Percentiles rank a stretch among this genome's conserved stretches.
Evolutionary conservation across 23 tunicate species (phyloP).

Genomic region (Ascidia mentula): DNA sequence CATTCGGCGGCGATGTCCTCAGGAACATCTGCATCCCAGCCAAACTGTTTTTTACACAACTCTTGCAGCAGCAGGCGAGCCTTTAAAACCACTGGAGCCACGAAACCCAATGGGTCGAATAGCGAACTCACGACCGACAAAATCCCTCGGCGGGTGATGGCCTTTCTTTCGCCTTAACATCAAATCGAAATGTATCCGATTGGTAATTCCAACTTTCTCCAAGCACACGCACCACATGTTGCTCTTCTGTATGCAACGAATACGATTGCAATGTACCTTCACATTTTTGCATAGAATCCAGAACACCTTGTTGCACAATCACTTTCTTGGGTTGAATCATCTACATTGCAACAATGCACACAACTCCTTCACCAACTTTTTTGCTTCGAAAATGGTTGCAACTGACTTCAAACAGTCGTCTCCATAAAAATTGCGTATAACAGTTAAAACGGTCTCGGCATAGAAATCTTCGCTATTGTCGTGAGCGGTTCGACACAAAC

Average conservation of each 20-base stretch:
- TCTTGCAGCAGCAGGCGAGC: constrained; percentile 7
- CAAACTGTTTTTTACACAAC: neutral
- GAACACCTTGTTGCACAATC: too few relatives aligned
- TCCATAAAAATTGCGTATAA: too few relatives aligned
- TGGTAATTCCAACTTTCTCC: neutral
- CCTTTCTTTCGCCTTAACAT: neutral
- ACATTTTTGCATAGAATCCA: too few relatives aligned
- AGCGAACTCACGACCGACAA: neutral
- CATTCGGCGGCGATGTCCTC: neutral
- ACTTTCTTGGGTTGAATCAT: too few relatives aligned
- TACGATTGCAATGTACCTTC: too few relatives aligned
- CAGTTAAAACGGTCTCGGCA: too few relatives aligned
- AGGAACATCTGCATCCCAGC: constrained; percentile 3
- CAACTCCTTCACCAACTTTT: too few relatives aligned
- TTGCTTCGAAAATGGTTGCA: too few relatives aligned
- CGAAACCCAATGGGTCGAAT: neutral
- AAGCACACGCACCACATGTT: neutral
- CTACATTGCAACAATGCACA: too few relatives aligned
- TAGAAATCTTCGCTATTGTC: too few relatives aligned
- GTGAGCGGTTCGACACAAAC: too few relatives aligned
- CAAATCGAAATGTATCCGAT: neutral
- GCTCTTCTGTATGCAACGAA: neutral
- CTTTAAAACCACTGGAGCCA: constrained; percentile 4
- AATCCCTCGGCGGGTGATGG: neutral
- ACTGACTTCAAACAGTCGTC: too few relatives aligned